These are phyloP conservation scores for Crotalus helleri DNA, from an alignment of 2,113 vertebrate genomes.

Conservation along the genomic window DNA sequence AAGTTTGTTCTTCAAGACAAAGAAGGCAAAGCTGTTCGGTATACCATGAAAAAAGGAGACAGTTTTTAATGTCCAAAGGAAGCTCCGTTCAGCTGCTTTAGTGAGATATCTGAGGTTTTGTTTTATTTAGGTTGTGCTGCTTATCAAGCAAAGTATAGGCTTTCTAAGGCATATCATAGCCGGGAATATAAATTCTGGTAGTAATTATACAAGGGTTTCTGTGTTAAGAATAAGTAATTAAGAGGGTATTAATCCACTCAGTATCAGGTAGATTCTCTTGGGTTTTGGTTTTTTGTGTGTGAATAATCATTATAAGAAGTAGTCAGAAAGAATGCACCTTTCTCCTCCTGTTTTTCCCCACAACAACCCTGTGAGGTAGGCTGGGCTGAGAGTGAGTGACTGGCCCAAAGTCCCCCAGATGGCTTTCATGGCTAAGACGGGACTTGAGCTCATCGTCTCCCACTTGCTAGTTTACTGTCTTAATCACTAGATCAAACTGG, in stretches of 20 bases:
- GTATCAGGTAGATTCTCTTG: neutral
- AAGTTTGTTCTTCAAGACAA: neutral
- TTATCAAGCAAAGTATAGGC: slow-evolving; percentile 1
- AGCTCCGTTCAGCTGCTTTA: neutral
- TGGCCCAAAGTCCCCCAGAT: neutral
- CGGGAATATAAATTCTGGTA: neutral
- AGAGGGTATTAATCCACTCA: slow-evolving; percentile 34
- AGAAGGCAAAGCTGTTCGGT: neutral
- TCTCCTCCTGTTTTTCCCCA: neutral
- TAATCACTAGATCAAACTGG: neutral
- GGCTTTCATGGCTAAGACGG: neutral
- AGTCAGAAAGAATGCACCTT: slow-evolving; percentile 3
- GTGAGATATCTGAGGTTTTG: neutral
- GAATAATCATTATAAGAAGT: neutral
- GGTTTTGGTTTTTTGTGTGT: neutral
- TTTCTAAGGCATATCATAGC: neutral
- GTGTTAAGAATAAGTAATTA: slow-evolving; percentile 21
- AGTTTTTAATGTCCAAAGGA: neutral
- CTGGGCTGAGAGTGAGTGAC: neutral
- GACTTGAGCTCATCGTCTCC: neutral
- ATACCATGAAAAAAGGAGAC: neutral
- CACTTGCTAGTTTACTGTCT: neutral
- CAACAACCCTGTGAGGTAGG: neutral
- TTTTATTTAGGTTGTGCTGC: neutral
- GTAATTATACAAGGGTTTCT: slow-evolving; percentile 25